Evolutionary conservation across 2,888 invertebrate genomes (phyloP), one percentile per base, ranked within the genome.

Genomic region (Troides helena): DNA sequence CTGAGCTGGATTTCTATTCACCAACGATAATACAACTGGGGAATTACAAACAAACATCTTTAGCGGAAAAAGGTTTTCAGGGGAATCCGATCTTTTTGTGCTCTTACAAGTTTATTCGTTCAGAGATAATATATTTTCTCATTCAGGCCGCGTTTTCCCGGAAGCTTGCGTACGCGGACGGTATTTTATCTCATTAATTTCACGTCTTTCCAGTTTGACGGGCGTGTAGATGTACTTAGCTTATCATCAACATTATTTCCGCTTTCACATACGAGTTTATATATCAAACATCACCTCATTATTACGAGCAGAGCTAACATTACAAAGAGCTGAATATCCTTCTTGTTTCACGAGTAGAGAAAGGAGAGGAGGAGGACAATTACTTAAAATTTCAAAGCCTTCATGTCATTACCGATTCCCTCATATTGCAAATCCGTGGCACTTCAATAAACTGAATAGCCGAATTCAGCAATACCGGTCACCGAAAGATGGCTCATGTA

Each of bases 361-460:
- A 12, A 46, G 46, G 14, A 14, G 12, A 12, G 46, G 1, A 46
- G 46, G 46, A 12, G 46, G 46, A 46, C 46, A 25, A 36, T 67
- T 21, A 53, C 39, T 36, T 63, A 50, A 68, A 62, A 63, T 68
- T 63, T 56, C 30, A 59, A 50, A 68, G 23, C 30, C 46, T 17
- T 30, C 57, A 7, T 18, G 57, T 62, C 46, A 62, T 39, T 25
- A 12, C 25, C n/a, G 43, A 1, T 5, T n/a, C 18, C 25, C 36
- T 39, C 21, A 50, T 36, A 63, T 63, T 63, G 50, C 59, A 8
- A 59, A 68, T 68, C 58, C 63, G 23, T 36, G 36, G 36, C 59
- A 68, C 62, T 68, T 50, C 68, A 50, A 67, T 67, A 61, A 63
- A 46, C 30, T 68, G 68, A 68, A 68, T 63, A 46, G 68, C 68